A percentile compares a stretch with the other conserved stretches of the same genome.
Conservation (phyloP, 2,113 vertebrate species). For the Catharus fuscescens region DNA sequence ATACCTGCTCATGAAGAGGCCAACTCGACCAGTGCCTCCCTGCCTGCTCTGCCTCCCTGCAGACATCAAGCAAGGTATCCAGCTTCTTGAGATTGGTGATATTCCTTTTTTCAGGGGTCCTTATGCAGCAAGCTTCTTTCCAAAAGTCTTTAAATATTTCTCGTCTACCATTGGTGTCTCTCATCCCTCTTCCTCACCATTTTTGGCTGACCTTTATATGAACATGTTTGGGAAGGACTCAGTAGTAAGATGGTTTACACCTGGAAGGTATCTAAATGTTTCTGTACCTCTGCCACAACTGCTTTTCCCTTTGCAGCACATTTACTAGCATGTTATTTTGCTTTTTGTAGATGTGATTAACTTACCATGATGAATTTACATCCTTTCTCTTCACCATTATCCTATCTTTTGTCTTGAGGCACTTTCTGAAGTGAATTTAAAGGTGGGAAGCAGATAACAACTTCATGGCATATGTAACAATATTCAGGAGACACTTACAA, state of each 20-base stretch:
- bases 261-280: neutral
- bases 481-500: neutral
- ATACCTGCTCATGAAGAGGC: neutral
- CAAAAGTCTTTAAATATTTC: neutral
- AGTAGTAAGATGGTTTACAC: neutral
- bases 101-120: neutral
- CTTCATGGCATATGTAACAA: neutral
- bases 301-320: neutral
- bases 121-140: neutral
- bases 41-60: neutral
- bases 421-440: neutral
- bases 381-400: neutral
- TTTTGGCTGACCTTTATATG: neutral
- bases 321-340: neutral
- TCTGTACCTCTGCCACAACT: neutral
- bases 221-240: neutral
- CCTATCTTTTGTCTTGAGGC: neutral
- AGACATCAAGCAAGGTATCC: neutral
- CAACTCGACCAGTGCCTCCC: neutral
- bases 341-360: neutral
- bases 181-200: neutral
- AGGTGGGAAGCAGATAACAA: neutral
- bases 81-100: rapidly evolving
- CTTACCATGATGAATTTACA: rapidly evolving
- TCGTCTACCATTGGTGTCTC: neutral